A percentile compares a stretch with the other conserved stretches of the same genome.
Conservation (phyloP, 2,113 vertebrate genomes). For the Callopanchax toddi region DNA sequence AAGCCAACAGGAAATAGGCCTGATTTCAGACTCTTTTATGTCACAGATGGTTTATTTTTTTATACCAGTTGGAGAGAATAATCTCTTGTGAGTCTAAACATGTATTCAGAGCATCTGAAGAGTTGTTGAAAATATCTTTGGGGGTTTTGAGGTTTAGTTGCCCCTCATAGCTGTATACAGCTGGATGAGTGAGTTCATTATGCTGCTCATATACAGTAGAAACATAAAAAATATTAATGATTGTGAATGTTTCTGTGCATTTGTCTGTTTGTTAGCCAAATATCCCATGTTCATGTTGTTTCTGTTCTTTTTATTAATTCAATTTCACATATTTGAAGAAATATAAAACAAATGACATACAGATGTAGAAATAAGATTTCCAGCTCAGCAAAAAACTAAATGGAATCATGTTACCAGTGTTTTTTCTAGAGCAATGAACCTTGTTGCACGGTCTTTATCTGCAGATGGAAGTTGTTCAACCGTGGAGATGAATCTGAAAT, state of each 20-base stretch:
- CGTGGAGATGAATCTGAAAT: constrained; percentile 18
- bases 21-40: not conserved
- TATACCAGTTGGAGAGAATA: not conserved
- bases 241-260: too few species aligned
- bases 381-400: not conserved
- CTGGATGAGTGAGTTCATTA: too few species aligned
- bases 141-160: not conserved
- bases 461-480: not conserved
- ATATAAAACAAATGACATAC: too few species aligned
- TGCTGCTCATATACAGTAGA: too few species aligned
- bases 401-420: not conserved
- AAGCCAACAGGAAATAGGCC: too few species aligned
- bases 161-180: too few species aligned
- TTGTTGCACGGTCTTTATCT: not conserved
- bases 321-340: too few species aligned
- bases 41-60: not conserved
- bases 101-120: constrained; percentile 11
- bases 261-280: too few species aligned
- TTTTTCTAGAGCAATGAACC: constrained; percentile 4
- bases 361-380: not conserved
- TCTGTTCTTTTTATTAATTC: too few species aligned
- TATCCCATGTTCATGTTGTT: too few species aligned
- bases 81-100: not conserved
- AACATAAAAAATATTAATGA: too few species aligned
- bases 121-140: not conserved